A percentile compares a stretch with the other conserved stretches of the same genome.
Conservation (phyloP, 2,888 invertebrate species). For the Fragum whitleyi region DNA sequence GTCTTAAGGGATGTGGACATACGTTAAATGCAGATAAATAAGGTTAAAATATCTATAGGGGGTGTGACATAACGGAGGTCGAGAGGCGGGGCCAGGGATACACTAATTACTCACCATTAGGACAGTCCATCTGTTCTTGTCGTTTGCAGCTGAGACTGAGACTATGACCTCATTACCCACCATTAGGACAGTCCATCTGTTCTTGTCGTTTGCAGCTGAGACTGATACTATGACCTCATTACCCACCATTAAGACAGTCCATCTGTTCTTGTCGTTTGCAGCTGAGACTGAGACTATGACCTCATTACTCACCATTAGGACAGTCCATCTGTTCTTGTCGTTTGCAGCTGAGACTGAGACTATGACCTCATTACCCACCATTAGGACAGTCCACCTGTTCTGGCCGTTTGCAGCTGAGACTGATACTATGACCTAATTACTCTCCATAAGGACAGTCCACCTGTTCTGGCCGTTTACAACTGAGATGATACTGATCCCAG, state of each 20-base stretch:
- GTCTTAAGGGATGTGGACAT: too few relatives aligned
- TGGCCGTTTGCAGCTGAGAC: conserved; percentile 56
- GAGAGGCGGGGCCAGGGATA: too few relatives aligned
- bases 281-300: too few relatives aligned
- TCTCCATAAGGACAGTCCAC: conserved; percentile 59
- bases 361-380: conserved; percentile 27
- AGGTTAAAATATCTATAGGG: too few relatives aligned
- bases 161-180: conserved; percentile 43
- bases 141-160: conserved; percentile 54
- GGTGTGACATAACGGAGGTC: too few relatives aligned
- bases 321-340: too few relatives aligned
- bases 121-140: conserved; percentile 60
- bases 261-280: too few relatives aligned
- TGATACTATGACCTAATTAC: conserved; percentile 17
- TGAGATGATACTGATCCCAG: conserved; percentile 60
- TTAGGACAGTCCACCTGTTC: conserved; percentile 60
- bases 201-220: conserved; percentile 58
- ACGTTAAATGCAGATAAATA: too few relatives aligned
- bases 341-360: too few relatives aligned
- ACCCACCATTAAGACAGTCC: too few relatives aligned
- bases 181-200: conserved; percentile 58
- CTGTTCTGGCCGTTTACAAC: conserved; percentile 60
- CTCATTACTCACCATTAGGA: too few relatives aligned
- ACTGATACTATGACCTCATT: too few relatives aligned
- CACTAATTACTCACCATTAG: conserved; percentile 43